Base-by-base conservation (phyloP, 1,140 invertebrate genomes). In the Coelopa frigida region DNA sequence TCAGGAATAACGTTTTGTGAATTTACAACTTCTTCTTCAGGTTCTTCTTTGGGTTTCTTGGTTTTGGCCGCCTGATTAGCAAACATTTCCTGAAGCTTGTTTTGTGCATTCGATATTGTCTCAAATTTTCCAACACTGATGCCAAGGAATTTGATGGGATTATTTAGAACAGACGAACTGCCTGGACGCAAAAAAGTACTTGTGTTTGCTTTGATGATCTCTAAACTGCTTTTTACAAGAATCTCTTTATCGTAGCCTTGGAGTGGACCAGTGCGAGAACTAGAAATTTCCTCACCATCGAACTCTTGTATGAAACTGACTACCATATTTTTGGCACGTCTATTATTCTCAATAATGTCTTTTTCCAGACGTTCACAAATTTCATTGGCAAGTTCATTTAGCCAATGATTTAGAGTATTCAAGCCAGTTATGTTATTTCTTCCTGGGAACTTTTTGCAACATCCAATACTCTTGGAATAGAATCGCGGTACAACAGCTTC, bases 371-470 rank as follows among this genome's bases (percentile, higher is more conserved):
- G 76, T 65, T 94, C 89, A 33, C 79, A 77, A 24, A 96, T 78
- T 75, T 97, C 93, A 26, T 77, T 77, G 0, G 83, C 73, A 5
- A 98, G 71, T 61, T 92, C 83, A 22, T 70, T 72, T 1, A 94
- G 68, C 93, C 93, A 96, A 60, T 86, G 82, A 32, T 74, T 73
- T 37, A 94, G 78, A 52, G 83, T 80, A 44, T 87, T 78, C 46
- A 78, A 69, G 3, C 81, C 82, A 4, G 72, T 71, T 14, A 97
- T 76, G n/a, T 82, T 80, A 49, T 80, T 78, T 66, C 82, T 84
- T 0, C 93, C 94, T 11, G 80, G 78, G 70, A 98, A 96, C 55
- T 87, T 90, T 73, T 98, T 98, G 59, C 89, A 92, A 59, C 92
- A 95, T 1, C 91, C 94, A 54, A 98, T 94, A 26, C 91, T 96